Conservation (phyloP, 2,797 vertebrate species). For the Tinamus major region DNA sequence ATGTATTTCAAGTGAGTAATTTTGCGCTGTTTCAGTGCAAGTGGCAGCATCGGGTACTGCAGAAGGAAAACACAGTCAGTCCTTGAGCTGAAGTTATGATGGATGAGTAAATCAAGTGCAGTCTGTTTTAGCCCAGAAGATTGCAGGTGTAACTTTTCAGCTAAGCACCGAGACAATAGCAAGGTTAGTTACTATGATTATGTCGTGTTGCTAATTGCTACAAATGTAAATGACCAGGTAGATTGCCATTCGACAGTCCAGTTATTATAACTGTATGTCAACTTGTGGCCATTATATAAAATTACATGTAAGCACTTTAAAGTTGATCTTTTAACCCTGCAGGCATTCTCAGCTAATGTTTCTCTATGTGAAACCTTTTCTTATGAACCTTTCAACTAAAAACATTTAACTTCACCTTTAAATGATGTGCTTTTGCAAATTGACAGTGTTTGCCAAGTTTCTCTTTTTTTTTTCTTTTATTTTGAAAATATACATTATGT, state of each 20-base stretch:
- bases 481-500: not conserved
- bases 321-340: not conserved
- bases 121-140: not conserved
- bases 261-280: not conserved
- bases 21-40: not conserved
- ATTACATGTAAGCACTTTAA: not conserved
- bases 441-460: not conserved
- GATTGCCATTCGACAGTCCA: not conserved
- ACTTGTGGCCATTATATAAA: slow-evolving; percentile 2
- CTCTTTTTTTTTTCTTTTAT: not conserved
- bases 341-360: not conserved
- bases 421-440: not conserved
- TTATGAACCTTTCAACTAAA: not conserved
- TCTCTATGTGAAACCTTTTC: not conserved
- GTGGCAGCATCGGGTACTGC: not conserved
- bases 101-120: not conserved
- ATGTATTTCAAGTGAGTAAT: not conserved
- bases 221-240: slow-evolving; percentile 20
- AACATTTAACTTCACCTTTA: not conserved
- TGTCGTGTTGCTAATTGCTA: not conserved
- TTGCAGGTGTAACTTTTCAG: not conserved
- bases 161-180: not conserved
- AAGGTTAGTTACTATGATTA: not conserved
- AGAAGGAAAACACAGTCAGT: accelerated
- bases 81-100: not conserved